Evolutionary conservation across 2,888 invertebrate species (phyloP).

Genomic region (Drosophila algonquin): DNA sequence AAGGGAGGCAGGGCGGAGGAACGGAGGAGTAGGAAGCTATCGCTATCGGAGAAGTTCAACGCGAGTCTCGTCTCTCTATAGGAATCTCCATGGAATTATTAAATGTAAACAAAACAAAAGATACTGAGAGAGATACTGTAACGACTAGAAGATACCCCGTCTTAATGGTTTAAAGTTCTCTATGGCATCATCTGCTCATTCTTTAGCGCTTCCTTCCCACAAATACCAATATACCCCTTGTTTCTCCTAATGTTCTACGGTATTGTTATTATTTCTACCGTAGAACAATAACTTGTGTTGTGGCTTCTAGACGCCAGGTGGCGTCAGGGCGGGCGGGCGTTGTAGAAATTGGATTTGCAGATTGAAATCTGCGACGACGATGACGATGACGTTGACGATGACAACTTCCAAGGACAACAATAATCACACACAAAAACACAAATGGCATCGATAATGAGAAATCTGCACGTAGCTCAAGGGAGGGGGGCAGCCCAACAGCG

Average conservation of each 20-base stretch:
- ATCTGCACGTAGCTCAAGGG: conserved; percentile 24
- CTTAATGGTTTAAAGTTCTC: too few relatives aligned
- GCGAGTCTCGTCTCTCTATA: conserved; percentile 18
- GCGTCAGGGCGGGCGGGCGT: background rate
- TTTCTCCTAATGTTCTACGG: too few relatives aligned
- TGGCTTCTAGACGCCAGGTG: conserved; percentile 10
- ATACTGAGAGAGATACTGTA: too few relatives aligned
- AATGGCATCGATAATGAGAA: conserved; percentile 64
- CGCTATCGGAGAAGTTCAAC: conserved; percentile 31
- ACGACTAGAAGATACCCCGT: too few relatives aligned
- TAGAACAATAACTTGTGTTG: too few relatives aligned
- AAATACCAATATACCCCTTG: too few relatives aligned
- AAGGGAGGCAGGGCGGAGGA: conserved; percentile 31
- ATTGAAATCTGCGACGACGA: background rate
- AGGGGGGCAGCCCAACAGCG: background rate
- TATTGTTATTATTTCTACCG: too few relatives aligned
- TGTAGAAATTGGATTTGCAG: conserved; percentile 5
- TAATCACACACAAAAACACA: conserved; percentile 46
- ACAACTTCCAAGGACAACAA: conserved; percentile 22
- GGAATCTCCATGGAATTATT: conserved; percentile 38
- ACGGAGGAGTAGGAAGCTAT: conserved; percentile 5
- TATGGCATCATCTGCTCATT: too few relatives aligned
- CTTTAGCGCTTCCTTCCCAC: too few relatives aligned
- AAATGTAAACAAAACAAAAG: conserved; percentile 15
- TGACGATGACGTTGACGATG: conserved; percentile 27